Evolutionary conservation across 2,113 vertebrate species (phyloP).

Genomic region (Symphodus melops): DNA sequence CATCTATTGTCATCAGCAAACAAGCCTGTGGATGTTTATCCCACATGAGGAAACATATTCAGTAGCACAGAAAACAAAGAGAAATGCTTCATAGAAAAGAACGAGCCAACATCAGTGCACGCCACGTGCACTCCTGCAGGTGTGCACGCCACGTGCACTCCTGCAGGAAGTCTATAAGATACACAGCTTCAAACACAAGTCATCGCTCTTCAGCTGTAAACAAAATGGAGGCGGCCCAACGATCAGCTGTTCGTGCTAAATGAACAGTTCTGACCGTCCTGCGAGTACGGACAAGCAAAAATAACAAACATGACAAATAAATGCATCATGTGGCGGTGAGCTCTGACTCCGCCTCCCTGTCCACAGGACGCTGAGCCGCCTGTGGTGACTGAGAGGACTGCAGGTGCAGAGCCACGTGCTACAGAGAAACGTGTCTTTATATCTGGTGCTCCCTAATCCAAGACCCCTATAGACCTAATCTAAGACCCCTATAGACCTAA

Average conservation of each 20-base stretch:
- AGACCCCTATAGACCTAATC: constrained; percentile 35
- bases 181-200: constrained; percentile 52
- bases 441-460: constrained; percentile 66
- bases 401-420: constrained; percentile 65
- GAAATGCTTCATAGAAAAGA: constrained; percentile 33
- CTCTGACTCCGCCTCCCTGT: constrained; percentile 15
- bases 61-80: constrained; percentile 50
- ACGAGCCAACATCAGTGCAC: constrained; percentile 66
- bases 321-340: not conserved
- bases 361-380: constrained; percentile 6
- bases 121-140: constrained; percentile 39
- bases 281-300: constrained; percentile 37
- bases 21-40: constrained; percentile 46
- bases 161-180: constrained; percentile 49
- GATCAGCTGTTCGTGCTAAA: constrained; percentile 52
- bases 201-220: constrained; percentile 61
- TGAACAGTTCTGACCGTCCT: constrained; percentile 44
- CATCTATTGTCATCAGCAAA: constrained; percentile 51
- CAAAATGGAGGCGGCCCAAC: constrained; percentile 58
- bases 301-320: constrained; percentile 14
- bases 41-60: constrained; percentile 47
- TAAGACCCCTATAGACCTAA: too few relatives aligned
- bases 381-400: constrained; percentile 28
- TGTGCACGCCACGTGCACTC: constrained; percentile 59
- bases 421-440: constrained; percentile 54